Evolutionary conservation across 2,888 invertebrate species (phyloP).

Genomic region (Zhengitettix transpicula): DNA sequence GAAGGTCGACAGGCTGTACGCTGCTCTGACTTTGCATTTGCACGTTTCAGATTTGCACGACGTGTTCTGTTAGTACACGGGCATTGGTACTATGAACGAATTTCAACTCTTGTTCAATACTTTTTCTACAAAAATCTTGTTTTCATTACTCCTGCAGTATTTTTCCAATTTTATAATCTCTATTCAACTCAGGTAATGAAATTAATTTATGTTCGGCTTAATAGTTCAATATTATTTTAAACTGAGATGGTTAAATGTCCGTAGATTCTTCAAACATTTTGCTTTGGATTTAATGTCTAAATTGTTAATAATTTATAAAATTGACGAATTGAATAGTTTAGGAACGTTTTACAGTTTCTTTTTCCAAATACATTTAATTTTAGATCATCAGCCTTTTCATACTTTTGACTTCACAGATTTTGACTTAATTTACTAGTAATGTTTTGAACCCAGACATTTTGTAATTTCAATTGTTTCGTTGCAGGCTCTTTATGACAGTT

Average conservation of each 20-base stretch:
- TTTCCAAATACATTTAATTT: no score
- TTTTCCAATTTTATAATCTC: conserved; percentile 28
- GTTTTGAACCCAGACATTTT: no score
- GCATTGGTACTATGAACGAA: conserved; percentile 62
- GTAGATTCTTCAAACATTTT: no score
- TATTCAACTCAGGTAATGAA: conserved; percentile 28
- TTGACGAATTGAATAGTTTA: no score
- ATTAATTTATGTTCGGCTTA: background rate
- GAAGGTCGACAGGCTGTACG: conserved; percentile 42
- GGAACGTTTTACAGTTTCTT: no score
- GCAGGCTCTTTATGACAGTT: conserved; percentile 54
- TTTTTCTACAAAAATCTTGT: conserved; percentile 77
- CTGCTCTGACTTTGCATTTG: conserved; percentile 74
- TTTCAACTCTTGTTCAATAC: conserved; percentile 59
- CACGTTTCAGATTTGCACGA: conserved; percentile 63
- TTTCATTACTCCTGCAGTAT: conserved; percentile 45
- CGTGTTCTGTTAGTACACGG: conserved; percentile 65
- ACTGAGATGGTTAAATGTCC: no score
- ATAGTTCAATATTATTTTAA: no score
- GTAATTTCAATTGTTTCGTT: background rate
- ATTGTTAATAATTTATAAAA: no score
- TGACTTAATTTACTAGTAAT: no score
- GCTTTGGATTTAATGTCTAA: no score
- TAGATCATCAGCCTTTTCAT: no score
- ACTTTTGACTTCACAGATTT: no score